Evolutionary conservation across 2,113 vertebrate species (phyloP), one percentile per base, ranked within the genome.

Genomic region (Phaethornis superciliosus): DNA sequence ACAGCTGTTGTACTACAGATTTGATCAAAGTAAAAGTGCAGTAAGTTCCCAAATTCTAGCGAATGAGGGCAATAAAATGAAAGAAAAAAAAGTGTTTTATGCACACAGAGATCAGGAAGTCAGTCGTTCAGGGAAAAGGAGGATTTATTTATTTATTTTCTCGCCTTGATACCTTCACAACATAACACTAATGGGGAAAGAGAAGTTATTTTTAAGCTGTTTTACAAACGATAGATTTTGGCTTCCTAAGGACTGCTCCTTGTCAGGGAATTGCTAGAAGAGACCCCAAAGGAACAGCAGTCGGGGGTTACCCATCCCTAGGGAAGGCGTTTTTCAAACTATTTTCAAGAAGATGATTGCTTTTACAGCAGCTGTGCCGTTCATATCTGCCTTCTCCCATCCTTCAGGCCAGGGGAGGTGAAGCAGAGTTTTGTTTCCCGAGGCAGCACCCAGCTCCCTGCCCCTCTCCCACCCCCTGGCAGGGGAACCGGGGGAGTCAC

Each of bases 401-500:
- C 68, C 4, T 28, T 56, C 8, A 65, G 76, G 68, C 44, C 3
- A 9, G 1, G 9, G 19, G 3, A 84, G 92, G 65, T 60, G 78
- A 55, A 75, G 46, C 87, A 33, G 28, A 6, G 63, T 10, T 35
- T 9, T 27, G 16, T 33, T 65, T 8, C 33, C 96, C 96, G 97
- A 96, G 72, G 97, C 97, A 96, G 96, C 96, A 49, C 26, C 7
- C 40, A 37, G 81, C 74, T 17, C 92, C 81, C 93, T 18, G 88
- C 82, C 65, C 82, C 16, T 1, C 81, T 93, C 77, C 52, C 81
- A 13, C 40, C 2, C 7, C 46, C 13, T 6, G 63, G 35, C 19
- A 51, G 95, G 23, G 60, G 94, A 80, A 96, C 95, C 83, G 12
- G 65, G n/a, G 69, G 77, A 80, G 80, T 71, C 71, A 27, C 84